These are phyloP conservation scores for Cephus spinipes DNA, from an alignment of 2,888 invertebrate genomes.

Conservation along the genomic window DNA sequence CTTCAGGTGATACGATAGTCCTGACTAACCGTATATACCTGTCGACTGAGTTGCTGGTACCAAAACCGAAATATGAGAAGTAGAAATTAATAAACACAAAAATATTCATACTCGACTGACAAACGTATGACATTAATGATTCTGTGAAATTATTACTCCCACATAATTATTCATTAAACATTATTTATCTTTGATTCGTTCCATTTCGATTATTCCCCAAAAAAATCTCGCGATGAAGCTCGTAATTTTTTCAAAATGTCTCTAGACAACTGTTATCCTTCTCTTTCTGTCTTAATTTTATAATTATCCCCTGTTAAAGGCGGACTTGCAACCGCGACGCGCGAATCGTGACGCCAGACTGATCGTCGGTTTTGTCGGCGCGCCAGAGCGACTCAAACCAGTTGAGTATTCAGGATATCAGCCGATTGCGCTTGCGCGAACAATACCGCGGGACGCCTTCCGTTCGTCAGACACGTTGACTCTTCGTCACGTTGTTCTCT, in stretches of 20 bases:
- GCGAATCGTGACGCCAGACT: constrained; percentile 54
- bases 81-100: background rate
- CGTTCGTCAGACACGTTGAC: background rate
- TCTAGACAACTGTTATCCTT: background rate
- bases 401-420: background rate
- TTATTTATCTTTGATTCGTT: background rate
- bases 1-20: too few species aligned
- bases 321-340: constrained; percentile 40
- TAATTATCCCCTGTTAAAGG: background rate
- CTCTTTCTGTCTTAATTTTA: background rate
- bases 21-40: background rate
- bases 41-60: background rate
- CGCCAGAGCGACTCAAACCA: constrained; percentile 2
- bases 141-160: background rate
- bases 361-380: constrained; percentile 31
- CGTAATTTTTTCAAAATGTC: background rate
- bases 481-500: background rate
- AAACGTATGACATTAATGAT: background rate
- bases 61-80: background rate
- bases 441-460: background rate
- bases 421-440: background rate
- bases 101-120: background rate
- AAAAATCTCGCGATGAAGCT: too few species aligned
- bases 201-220: background rate
- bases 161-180: background rate